Evolutionary conservation across 1,140 invertebrate genomes (phyloP), one percentile per base, ranked within the genome.

Genomic region (Drosophila triauraria): DNA sequence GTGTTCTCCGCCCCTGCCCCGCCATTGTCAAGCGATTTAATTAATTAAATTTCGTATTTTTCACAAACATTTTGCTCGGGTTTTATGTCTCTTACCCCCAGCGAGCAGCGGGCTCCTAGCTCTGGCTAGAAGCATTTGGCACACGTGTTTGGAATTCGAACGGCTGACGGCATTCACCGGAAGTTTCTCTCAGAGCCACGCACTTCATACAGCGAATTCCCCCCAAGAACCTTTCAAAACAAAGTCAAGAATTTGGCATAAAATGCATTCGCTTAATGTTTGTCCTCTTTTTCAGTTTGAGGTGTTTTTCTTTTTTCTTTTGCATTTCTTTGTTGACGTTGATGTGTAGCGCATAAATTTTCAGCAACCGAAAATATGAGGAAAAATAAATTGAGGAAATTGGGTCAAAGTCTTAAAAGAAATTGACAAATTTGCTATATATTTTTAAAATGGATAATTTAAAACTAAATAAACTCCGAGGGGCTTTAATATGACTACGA

Each of bases 281-380:
- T 47, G 50, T 43, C 30, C 50, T 61, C 47, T 40, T 76, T 75
- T 82, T 59, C 53, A 40, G 53, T 13, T 40, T 56, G 23, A 56
- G 53, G 40, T 56, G 32, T 48, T 63, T 64, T 43, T 70, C 20
- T 47, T 42, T 53, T 57, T 61, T 68, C 57, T 81, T 86, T 80
- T 87, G 84, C 83, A 87, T 69, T 83, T 80, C 60, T 58, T 32
- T 77, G 64, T 84, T 87, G 80, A 84, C 84, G 84, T 90, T 87
- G 83, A 87, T 70, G 63, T 53, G 84, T 32, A 23, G 63, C 77
- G 59, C 83, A 82, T 87, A 87, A 88, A 87, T 87, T 83, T 57
- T 77, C 44, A 58, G 51, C 67, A 59, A 50, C 62, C 77, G 54
- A 60, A 61, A 78, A 61, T 67, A 25, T 57, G 43, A 47, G 67